Percentiles rank a stretch among this genome's conserved stretches.
Conservation (phyloP, 2,113 vertebrate genomes). For the Amphilophus citrinellus region DNA sequence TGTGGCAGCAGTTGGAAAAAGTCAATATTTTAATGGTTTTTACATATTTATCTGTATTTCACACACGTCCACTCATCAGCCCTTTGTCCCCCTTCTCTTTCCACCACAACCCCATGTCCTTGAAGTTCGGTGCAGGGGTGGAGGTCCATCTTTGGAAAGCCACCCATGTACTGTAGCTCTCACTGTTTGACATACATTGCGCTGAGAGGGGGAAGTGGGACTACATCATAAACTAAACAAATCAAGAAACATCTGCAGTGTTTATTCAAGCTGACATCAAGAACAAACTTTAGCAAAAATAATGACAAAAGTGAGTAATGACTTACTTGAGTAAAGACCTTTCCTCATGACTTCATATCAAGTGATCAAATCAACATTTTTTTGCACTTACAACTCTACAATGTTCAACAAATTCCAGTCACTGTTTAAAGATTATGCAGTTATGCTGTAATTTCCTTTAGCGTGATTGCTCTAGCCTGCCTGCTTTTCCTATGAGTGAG, state of each 20-base stretch:
- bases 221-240: conserved; percentile 66
- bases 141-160: conserved; percentile 49
- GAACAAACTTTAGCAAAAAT: conserved; percentile 35
- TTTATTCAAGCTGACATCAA: conserved; percentile 63
- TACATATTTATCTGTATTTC: conserved; percentile 4
- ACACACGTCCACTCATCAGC: conserved; percentile 18
- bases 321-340: neutral
- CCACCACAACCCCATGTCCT: conserved; percentile 47
- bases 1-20: neutral
- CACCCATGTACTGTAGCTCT: conserved; percentile 61
- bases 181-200: conserved; percentile 17
- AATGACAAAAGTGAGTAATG: conserved; percentile 14
- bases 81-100: neutral
- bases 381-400: neutral
- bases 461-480: conserved; percentile 15
- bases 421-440: neutral
- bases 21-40: conserved; percentile 10
- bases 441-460: neutral
- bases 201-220: conserved; percentile 44
- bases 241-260: conserved; percentile 62
- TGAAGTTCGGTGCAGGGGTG: conserved; percentile 43
- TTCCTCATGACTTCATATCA: neutral
- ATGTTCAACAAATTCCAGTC: neutral
- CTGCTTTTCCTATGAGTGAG: conserved; percentile 8
- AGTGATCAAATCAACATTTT: neutral